Percentiles rank a stretch among this genome's conserved stretches.
These are phyloP conservation scores for Astropecten irregularis DNA, from an alignment of 53 echinoderm and acorn worm genomes.

Conservation along the genomic window DNA sequence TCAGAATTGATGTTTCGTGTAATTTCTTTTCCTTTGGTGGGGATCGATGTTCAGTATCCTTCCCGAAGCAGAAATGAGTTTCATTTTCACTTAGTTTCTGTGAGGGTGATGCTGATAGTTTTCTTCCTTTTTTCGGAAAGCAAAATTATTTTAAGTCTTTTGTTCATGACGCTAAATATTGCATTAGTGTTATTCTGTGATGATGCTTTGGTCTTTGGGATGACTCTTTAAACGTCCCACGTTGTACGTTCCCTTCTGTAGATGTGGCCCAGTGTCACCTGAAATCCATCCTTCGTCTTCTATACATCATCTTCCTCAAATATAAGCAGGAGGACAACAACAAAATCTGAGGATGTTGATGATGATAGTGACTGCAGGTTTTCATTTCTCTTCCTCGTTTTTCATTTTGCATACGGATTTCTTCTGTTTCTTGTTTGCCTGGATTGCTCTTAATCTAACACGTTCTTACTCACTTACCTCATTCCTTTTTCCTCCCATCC, in stretches of 20 bases:
- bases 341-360: constrained; percentile 66
- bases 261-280: constrained; percentile 96
- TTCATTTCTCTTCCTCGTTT: constrained; percentile 3
- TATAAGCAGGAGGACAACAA: constrained; percentile 94
- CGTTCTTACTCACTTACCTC: not conserved
- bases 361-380: constrained; percentile 55
- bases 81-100: too few relatives aligned
- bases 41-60: too few relatives aligned
- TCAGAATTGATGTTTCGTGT: too few relatives aligned
- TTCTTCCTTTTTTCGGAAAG: too few relatives aligned
- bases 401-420: not conserved
- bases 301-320: constrained; percentile 98
- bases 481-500: not conserved
- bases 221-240: too few relatives aligned
- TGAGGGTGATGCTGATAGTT: too few relatives aligned
- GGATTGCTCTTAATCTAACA: constrained; percentile 10
- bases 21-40: too few relatives aligned
- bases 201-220: too few relatives aligned
- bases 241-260: constrained; percentile 53
- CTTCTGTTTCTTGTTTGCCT: constrained; percentile 7
- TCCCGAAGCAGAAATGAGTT: too few relatives aligned
- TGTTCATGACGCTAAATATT: too few relatives aligned
- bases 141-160: too few relatives aligned
- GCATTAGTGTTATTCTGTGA: too few relatives aligned
- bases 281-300: constrained; percentile 91